Evolutionary conservation across 2,797 vertebrate species (phyloP), one percentile per base, ranked within the genome.

Genomic region (Enteromius viviparus): DNA sequence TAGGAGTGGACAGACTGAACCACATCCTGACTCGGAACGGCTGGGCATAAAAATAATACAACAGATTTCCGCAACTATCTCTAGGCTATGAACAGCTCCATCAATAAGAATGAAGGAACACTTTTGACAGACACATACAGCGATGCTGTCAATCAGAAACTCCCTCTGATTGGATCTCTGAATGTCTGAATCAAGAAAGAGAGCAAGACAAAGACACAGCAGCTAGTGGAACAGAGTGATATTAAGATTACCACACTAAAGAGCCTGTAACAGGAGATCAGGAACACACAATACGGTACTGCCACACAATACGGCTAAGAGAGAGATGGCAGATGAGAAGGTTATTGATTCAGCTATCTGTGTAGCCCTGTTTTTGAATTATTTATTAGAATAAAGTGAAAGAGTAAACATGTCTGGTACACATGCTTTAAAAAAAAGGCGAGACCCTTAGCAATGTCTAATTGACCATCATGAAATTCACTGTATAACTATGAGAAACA

Each of bases 181-280:
- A 34, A 78, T 6, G 11, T 32, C 42, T 51, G 17, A 55, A 29
- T 21, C 3, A 77, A 62, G 14, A 76, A 60, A 60, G 58, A 62
- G 55, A 79, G 23, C 51, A 70, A 51, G 12, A 51, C 32, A 76
- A 78, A 47, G 26, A 58, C 37, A 66, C 1, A 45, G 65, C 49
- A 80, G 65, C 65, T 29, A 60, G 23, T 49, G 53, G 69, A 80
- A 82, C 81, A 68, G 62, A 82, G 71, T 53, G 71, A 66, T 72
- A 72, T 81, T 47, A 72, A 72, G 53, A 62, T 62, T 62, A 82
- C 53, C 58, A 75, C 60, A 74, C 37, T 65, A 62, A 81, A 32
- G 40, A 81, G 69, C 37, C 17, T 74, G 60, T 65, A 82, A 82
- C 2, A 1, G 4, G 55, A 71, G 66, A 78, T 29, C 34, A 34